Evolutionary conservation across 2,113 vertebrate species (phyloP), one percentile per base, ranked within the genome.

Genomic region (Calcarius ornatus): DNA sequence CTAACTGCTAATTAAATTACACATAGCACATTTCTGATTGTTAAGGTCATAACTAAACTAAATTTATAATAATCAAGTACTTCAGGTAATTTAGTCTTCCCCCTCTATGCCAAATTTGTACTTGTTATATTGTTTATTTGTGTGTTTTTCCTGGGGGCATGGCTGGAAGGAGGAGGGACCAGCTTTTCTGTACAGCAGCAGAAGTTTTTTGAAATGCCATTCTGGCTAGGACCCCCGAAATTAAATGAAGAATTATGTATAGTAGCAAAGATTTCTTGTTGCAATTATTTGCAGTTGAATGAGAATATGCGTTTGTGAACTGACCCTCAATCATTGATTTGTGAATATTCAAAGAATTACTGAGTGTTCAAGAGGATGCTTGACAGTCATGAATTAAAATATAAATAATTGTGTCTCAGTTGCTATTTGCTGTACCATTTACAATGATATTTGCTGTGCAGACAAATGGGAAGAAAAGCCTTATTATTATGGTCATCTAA

Each of bases 141-240:
- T 17, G 5, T 66, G 20, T 48, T 75, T 73, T 76, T 91, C 53
- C 18, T 64, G 54, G 50, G 23, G 2, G 2, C 35, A 47, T 16
- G 25, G 4, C 30, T 40, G 13, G 83, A 78, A 35, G 20, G 21
- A 69, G 54, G 20, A n/a, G 20, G 10, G 28, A 23, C 13, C n/a
- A 66, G 8, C 20, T 71, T 47, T 57, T 59, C n/a, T 51, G 57
- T 37, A 23, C 10, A 40, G 37, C 47, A 73, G n/a, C 2, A 42
- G 5, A 24, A 17, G 10, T 24, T 86, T 25, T 81, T 63, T 12
- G 13, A 61, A 84, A 63, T 33, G 18, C 22, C 10, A 22, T 14
- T 37, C 50, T 80, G 71, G 19, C 10, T 35, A 50, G 21, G 42
- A 72, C n/a, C 16, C 56, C 0, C 0, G 1, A 37, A 60, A 3